Evolutionary conservation across 2,113 vertebrate species (phyloP).

Genomic region (Takifugu bimaculatus): DNA sequence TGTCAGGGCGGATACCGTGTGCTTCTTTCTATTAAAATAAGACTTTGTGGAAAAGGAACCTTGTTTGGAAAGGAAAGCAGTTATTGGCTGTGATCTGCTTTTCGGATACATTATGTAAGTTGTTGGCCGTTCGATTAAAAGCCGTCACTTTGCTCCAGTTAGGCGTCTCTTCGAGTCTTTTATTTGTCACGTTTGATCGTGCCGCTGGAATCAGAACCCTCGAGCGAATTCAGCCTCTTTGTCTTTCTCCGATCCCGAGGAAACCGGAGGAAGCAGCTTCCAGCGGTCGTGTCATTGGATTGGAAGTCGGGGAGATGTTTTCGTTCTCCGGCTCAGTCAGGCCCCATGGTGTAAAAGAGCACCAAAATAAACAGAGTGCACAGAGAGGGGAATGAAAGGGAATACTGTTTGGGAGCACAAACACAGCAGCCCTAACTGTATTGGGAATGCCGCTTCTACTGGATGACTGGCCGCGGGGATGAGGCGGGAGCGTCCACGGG

Average conservation of each 20-base stretch:
- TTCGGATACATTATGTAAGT: conserved; percentile 28
- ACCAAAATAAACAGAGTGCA: conserved; percentile 77
- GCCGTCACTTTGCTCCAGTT: not conserved
- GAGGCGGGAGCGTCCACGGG: conserved; percentile 4
- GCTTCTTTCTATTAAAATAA: conserved; percentile 44
- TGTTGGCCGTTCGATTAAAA: conserved; percentile 22
- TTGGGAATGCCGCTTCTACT: conserved; percentile 68
- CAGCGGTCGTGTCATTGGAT: conserved; percentile 63
- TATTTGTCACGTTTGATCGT: not conserved
- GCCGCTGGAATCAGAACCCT: not conserved
- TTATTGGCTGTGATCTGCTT: conserved; percentile 19
- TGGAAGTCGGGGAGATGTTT: conserved; percentile 69
- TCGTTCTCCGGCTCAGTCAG: conserved; percentile 69
- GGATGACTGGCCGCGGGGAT: conserved; percentile 54
- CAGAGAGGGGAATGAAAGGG: conserved; percentile 74
- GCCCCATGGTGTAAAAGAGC: conserved; percentile 70
- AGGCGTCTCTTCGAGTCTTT: not conserved
- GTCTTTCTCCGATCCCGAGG: conserved; percentile 20
- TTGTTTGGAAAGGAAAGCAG: conserved; percentile 30
- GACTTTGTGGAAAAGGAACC: conserved; percentile 4
- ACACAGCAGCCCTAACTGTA: conserved; percentile 66
- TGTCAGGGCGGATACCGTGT: conserved; percentile 36
- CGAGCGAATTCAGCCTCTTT: conserved; percentile 33
- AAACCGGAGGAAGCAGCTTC: conserved; percentile 60
- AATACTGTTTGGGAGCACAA: conserved; percentile 78